Evolutionary conservation across 2,797 vertebrate species (phyloP), one percentile per base, ranked within the genome.

Genomic region (Hippopotamyrus pictus): DNA sequence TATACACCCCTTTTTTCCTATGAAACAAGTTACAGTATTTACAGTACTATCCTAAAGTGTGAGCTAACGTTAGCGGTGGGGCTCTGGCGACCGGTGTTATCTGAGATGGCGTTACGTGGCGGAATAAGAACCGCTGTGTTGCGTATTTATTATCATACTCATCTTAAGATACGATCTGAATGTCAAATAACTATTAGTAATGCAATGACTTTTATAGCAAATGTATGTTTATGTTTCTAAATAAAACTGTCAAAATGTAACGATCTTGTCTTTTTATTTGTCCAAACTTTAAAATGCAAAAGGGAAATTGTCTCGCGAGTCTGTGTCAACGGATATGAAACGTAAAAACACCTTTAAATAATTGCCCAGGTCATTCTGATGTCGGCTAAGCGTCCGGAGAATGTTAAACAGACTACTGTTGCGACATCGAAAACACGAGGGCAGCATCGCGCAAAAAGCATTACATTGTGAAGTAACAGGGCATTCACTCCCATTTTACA

Each of bases 151-250:
- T 99, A 96, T 97, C 95, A 97, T 97, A 97, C 96, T 97, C 96
- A 96, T 96, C 96, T 96, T 95, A 96, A 93, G 94, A 97, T 92
- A 95, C 93, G 95, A 96, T 96, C 94, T 92, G 92, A 95, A 94
- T 94, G 95, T 95, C 94, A 88, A 95, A 95, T 95, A 96, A 94
- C 95, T 97, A 96, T 97, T 97, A 87, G 94, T 97, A 97, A 97
- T 95, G 95, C 97, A 95, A 96, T 94, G 93, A 96, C 97, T 98
- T 97, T 99, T 98, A 97, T 97, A 97, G 96, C 95, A 96, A 97
- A 96, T 97, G 96, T 98, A 97, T 97, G 98, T 97, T 96, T 98
- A 97, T 97, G 98, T 99, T 99, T 99, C 97, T 99, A 98, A 99
- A 99, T 98, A 99, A 99, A 99, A 97, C 91, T 91, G 95, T 96